Base-by-base conservation (phyloP, 2,888 invertebrate genomes). In the Spodoptera exigua region DNA sequence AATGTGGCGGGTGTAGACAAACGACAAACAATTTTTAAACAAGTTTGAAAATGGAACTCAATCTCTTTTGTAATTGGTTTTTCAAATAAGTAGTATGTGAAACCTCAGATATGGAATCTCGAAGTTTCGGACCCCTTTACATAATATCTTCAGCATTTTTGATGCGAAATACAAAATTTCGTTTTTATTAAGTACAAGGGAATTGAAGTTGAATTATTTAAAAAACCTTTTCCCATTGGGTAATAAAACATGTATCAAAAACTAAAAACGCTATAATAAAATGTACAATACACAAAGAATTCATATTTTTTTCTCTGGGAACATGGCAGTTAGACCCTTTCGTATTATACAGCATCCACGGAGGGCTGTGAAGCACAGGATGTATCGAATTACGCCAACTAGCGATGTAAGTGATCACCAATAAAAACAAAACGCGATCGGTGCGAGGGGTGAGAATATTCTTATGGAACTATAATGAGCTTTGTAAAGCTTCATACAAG, bases 301-400 rank as follows among this genome's bases (percentile, higher is more conserved):
- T 57, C 45, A 37, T 47, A 7, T 53, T 71, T 71, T 70, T 67
- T 58, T 55, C 59, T 18, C 16, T 49, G 63, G 49, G 48, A 64
- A 58, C 51, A 58, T 55, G 67, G 72, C 61, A 65, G 70, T 78
- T 74, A 74, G 56, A 65, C 70, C 78, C 69, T 74, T 82, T 80
- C 72, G 72, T 70, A 36, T 53, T 11, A 54, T 45, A 46, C 61
- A 64, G 59, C 57, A 65, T 74, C 73, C 79, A 72, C 57, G 70
- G 73, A 80, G 74, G 70, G 79, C 86, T 86, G 84, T 83, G 87
- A 84, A 82, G 81, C 89, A 83, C 93, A 93, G 93, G 93, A 93
- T 91, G 93, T 93, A 92, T 93, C 91, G 83, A 90, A 92, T 93
- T 93, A 92, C 93, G 76, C 78, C 84, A 72, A 83, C 87, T 89